A percentile compares a stretch with the other conserved stretches of the same genome.
Evolutionary conservation across 1,140 invertebrate species (phyloP).

Genomic region (Brachionus asplanchnoidis): DNA sequence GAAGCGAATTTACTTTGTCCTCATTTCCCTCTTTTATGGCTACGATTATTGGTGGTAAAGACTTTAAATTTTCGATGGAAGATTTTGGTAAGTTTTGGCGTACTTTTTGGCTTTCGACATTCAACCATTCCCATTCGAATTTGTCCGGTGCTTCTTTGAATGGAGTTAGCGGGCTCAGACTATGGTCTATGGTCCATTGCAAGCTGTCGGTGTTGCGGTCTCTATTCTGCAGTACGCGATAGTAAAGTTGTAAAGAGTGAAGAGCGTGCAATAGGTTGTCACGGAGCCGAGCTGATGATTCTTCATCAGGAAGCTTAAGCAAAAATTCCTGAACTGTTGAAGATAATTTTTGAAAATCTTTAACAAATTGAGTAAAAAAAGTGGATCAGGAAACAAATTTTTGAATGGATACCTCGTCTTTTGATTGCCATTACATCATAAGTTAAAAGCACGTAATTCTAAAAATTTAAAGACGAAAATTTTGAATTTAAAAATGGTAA

Average conservation of each 20-base stretch:
- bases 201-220: slow-evolving; percentile 32
- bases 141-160: slow-evolving; percentile 54
- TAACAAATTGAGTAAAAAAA: slow-evolving; percentile 39
- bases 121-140: slow-evolving; percentile 56
- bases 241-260: slow-evolving; percentile 56
- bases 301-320: slow-evolving; percentile 55
- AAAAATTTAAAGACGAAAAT: slow-evolving; percentile 15
- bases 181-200: slow-evolving; percentile 44
- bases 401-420: slow-evolving; percentile 48
- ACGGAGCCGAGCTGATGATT: slow-evolving; percentile 54
- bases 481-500: background rate
- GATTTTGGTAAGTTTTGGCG: slow-evolving; percentile 47
- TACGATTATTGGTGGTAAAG: slow-evolving; percentile 50
- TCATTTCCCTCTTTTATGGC: slow-evolving; percentile 51
- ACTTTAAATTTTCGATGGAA: slow-evolving; percentile 48
- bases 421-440: slow-evolving; percentile 50
- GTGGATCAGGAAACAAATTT: background rate
- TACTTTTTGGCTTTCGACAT: slow-evolving; percentile 50
- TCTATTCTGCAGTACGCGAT: slow-evolving; percentile 49
- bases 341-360: slow-evolving; percentile 57
- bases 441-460: background rate
- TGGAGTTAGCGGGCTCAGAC: slow-evolving; percentile 56
- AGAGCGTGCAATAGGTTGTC: slow-evolving; percentile 55
- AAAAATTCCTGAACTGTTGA: slow-evolving; percentile 57
- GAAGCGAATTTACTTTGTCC: slow-evolving; percentile 44